Percentiles rank a stretch among this genome's conserved stretches.
Evolutionary conservation across 2,113 vertebrate genomes (phyloP).

Genomic region (Mellivora capensis): DNA sequence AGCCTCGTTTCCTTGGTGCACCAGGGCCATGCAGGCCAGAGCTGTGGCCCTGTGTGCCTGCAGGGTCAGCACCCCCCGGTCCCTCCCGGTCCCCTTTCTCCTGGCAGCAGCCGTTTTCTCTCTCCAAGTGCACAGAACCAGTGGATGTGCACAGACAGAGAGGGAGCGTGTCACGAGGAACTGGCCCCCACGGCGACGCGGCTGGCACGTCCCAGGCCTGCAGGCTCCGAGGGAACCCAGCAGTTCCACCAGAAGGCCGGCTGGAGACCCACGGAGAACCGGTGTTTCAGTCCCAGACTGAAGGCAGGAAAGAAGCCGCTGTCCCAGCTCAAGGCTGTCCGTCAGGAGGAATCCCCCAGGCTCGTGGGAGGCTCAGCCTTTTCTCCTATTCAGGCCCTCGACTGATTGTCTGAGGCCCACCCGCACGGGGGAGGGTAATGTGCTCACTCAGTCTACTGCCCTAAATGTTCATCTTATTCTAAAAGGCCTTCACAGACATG

Average conservation of each 20-base stretch:
- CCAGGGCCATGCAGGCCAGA: background rate
- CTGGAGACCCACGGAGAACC: rapidly evolving
- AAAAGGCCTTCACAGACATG: background rate
- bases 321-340: background rate
- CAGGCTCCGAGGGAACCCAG: rapidly evolving
- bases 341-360: background rate
- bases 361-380: background rate
- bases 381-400: too few relatives aligned
- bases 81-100: background rate
- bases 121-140: background rate
- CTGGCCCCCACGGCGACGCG: rapidly evolving
- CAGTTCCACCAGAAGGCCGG: background rate
- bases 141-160: rapidly evolving
- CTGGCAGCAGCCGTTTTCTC: background rate
- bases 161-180: rapidly evolving
- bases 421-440: rapidly evolving
- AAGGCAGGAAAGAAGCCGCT: background rate
- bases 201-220: background rate
- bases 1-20: background rate
- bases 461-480: background rate
- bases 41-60: background rate
- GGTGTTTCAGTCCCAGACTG: rapidly evolving
- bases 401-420: background rate
- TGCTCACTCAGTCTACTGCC: too few relatives aligned
- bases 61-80: background rate